Evolutionary conservation across 2,888 invertebrate genomes (phyloP).

Genomic region (Teinopalpus imperialis): DNA sequence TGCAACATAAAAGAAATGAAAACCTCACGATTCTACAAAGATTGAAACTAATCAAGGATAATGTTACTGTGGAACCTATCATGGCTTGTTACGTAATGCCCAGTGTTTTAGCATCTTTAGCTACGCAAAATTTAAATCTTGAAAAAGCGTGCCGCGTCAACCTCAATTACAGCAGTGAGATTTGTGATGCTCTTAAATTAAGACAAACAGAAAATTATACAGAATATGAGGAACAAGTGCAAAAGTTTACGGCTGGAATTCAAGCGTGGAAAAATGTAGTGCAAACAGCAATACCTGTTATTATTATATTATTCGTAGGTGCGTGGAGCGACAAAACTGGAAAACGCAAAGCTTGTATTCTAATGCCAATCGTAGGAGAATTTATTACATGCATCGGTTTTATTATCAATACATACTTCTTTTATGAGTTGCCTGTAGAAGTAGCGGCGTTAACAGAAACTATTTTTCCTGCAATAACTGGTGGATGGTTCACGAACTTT

Average conservation of each 20-base stretch:
- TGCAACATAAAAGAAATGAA: constrained; percentile 1
- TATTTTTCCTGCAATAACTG: constrained; percentile 90
- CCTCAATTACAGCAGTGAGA: constrained; percentile 84
- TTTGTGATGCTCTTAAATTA: constrained; percentile 88
- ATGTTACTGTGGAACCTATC: constrained; percentile 86
- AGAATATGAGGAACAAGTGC: constrained; percentile 83
- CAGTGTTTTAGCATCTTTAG: constrained; percentile 85
- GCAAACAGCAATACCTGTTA: constrained; percentile 90
- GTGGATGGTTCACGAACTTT: constrained; percentile 94
- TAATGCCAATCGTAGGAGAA: constrained; percentile 91
- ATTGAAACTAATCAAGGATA: constrained; percentile 61
- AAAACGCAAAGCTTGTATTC: constrained; percentile 88
- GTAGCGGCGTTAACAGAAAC: constrained; percentile 89
- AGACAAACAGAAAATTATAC: constrained; percentile 85
- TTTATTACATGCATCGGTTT: constrained; percentile 89
- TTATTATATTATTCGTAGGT: constrained; percentile 91
- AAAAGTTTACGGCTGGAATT: constrained; percentile 88
- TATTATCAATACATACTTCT: constrained; percentile 89
- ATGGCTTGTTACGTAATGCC: constrained; percentile 83
- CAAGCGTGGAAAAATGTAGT: constrained; percentile 92
- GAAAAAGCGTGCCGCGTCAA: constrained; percentile 94
- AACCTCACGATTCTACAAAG: constrained; percentile 52
- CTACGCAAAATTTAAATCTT: constrained; percentile 90
- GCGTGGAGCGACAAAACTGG: constrained; percentile 89
- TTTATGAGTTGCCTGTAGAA: constrained; percentile 90